Conservation (phyloP, 2,113 vertebrate species). For the Plotosus lineatus region DNA sequence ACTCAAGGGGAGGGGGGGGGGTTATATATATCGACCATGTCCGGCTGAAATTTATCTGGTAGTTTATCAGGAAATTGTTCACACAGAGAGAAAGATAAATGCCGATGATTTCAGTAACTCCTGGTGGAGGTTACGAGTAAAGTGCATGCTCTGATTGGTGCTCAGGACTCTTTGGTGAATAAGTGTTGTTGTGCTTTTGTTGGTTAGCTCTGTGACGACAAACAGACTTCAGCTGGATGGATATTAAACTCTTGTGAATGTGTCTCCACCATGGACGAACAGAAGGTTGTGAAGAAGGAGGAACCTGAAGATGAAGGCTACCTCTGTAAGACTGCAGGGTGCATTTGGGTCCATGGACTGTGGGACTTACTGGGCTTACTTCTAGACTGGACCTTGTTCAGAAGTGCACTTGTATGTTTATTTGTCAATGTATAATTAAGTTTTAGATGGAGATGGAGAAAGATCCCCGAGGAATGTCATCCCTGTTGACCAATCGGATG, state of each 20-base stretch:
- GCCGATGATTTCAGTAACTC: too few species aligned
- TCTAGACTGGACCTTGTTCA: background rate
- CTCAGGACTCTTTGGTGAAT: background rate
- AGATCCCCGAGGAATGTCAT: background rate
- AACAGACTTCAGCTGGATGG: background rate
- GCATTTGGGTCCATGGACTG: background rate
- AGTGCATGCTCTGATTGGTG: background rate
- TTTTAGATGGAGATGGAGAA: constrained; percentile 6
- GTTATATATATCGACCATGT: too few species aligned
- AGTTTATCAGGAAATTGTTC: too few species aligned
- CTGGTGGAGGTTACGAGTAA: background rate
- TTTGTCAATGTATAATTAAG: background rate
- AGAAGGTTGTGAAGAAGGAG: constrained; percentile 21
- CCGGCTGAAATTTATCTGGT: too few species aligned
- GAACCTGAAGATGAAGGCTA: constrained; percentile 22
- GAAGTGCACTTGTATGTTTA: background rate
- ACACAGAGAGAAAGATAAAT: too few species aligned
- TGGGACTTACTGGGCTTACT: background rate
- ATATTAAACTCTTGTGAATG: background rate
- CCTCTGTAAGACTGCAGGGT: background rate
- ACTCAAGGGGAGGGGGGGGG: too few species aligned
- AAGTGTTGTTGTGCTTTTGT: background rate
- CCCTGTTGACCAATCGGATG: constrained; percentile 5
- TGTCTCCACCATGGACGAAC: background rate
- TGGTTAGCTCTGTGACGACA: background rate